Evolutionary conservation across 1,140 invertebrate species (phyloP), one percentile per base, ranked within the genome.

Genomic region (Chrysopa pallens): DNA sequence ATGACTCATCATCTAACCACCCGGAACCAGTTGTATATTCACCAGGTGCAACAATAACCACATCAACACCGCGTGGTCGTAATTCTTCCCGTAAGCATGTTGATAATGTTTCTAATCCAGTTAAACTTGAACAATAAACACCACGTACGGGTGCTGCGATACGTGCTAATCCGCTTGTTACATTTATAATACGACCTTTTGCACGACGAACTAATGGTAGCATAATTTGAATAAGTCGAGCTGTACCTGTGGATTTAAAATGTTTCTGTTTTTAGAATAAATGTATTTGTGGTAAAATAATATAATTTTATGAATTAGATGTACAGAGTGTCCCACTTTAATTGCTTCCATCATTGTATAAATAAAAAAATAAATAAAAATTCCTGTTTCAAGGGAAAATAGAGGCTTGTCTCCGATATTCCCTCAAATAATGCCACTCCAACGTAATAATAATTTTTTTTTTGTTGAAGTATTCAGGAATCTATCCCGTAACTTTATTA

Each of bases 71-170:
- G 55, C 80, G 56, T 52, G 72, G 70, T 50, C 78, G 75, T 64
- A 90, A 78, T 63, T 90, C 86, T 46, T 83, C 66, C 40, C 85
- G 69, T 17, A 92, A 64, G 52, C 84, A 89, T 37, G 80, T 74
- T 17, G 78, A 78, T 56, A 85, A 79, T 3, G 81, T 79, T 55
- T 89, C 82, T 1, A 90, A 62, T 1, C 79, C 86, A 46, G 80
- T 80, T 54, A 80, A 62, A 12, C 71, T 75, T 40, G 81, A 78
- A 48, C 80, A 80, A 57, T 90, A 85, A 43, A 88, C 76, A 13
- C 82, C 81, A 42, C 80, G 66, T 29, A 83, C 74, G 0, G 81
- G 78, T 12, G 80, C 76, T 0, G 81, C 74, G 13, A 85, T 77
- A 41, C 80, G 73, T 45, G 84, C 84, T 50, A 85, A 60, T 46